These are phyloP conservation scores for Elaphurus davidianus DNA, from an alignment of 2,113 vertebrate genomes.

Conservation along the genomic window DNA sequence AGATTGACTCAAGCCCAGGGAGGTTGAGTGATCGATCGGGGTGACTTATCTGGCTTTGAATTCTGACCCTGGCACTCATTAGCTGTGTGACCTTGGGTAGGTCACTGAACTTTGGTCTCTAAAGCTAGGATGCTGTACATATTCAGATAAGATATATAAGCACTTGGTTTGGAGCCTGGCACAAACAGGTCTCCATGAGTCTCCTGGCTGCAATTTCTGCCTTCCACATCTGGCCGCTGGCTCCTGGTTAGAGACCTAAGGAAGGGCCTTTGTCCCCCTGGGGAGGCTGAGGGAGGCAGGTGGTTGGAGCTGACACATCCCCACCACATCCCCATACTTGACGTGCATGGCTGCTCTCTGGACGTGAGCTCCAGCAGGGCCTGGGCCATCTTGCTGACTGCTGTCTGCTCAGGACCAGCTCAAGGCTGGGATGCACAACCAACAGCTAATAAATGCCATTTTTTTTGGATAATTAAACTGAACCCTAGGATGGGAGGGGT, in stretches of 20 bases:
- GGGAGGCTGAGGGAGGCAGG: neutral
- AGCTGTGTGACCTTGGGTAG: neutral
- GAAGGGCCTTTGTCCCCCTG: neutral
- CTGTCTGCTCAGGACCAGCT: neutral
- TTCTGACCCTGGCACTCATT: neutral
- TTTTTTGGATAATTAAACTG: neutral
- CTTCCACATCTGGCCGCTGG: neutral
- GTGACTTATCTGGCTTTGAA: neutral
- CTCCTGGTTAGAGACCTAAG: neutral
- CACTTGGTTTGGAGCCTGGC: neutral
- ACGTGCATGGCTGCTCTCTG: neutral
- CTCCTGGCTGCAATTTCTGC: neutral
- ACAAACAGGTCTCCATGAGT: neutral
- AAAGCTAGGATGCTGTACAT: neutral
- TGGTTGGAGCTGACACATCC: neutral
- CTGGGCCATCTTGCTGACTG: neutral
- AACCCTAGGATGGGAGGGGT: neutral
- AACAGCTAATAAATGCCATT: neutral
- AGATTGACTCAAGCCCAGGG: neutral
- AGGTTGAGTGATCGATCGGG: neutral
- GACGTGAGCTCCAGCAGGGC: neutral
- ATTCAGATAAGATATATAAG: neutral
- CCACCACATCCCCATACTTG: no score
- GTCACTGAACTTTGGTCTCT: neutral
- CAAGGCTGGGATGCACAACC: neutral